Base-by-base conservation (phyloP, 2,888 invertebrate genomes). In the Lasioglossum villosulum region DNA sequence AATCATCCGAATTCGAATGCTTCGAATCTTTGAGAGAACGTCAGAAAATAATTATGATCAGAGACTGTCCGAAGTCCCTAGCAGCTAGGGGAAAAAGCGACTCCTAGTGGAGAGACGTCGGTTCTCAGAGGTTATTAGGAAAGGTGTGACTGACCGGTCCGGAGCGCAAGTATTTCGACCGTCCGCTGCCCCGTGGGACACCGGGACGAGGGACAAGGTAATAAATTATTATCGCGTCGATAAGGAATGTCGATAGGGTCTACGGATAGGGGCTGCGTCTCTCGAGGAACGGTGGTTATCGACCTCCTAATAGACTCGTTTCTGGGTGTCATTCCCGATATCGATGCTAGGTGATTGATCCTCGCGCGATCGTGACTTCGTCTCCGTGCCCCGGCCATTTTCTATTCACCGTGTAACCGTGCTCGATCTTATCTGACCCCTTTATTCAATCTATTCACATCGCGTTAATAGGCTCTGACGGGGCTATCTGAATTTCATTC, bases 151-250 rank as follows among this genome's bases (percentile, higher is more conserved):
- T 56, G 86, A 77, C 82, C 45, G 80, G 78, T 63, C 19, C n/a
- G 4, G 71, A 30, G 30, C 75, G 76, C 81, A 75, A 70, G 75
- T 74, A 83, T 70, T 70, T 37, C 72, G 48, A 14, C 39, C 79
- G 73, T 72, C 78, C 84, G 85, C 73, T 45, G 70, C 39, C 37
- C 77, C 74, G 27, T 78, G 77, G 79, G 78, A 77, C 83, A 75
- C 85, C 82, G 84, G 83, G 80, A 88, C 87, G 81, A 75, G 88
- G 88, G 87, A 87, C 89, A 90, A 88, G 92, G 89, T 92, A 93
- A 94, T 94, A 94, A 94, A 94, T 94, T 94, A 93, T 94, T 93
- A 91, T 92, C 91, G 91, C 90, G 92, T 93, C 93, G 92, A 93
- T 94, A 93, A 93, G 93, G 93, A 94, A 94, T 94, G 94, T 92